Percentiles rank a stretch among this genome's conserved stretches.
Evolutionary conservation across 1,140 invertebrate genomes (phyloP).

Genomic region (Sarcophaga peregrina): DNA sequence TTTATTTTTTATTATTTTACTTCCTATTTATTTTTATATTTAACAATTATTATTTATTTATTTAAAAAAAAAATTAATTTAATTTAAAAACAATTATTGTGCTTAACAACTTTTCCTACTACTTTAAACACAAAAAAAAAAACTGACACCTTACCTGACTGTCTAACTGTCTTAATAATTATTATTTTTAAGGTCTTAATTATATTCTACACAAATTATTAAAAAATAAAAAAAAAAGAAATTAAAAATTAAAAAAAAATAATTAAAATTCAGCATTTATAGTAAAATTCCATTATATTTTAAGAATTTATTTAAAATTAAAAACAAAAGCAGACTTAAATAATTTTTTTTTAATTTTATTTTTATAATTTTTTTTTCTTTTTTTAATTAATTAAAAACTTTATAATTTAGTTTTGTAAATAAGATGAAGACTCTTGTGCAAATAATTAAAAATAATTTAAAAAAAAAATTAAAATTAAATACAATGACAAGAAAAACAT

Average conservation of each 20-base stretch:
- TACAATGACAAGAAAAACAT: neutral
- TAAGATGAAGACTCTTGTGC: constrained; percentile 34
- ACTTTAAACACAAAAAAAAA: too few species aligned
- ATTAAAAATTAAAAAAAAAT: neutral
- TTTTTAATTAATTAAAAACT: constrained; percentile 18
- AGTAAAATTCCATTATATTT: constrained; percentile 22
- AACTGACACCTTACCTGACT: neutral
- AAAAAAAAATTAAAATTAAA: constrained; percentile 24
- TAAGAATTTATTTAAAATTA: neutral
- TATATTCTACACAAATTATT: neutral
- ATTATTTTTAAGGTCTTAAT: constrained; percentile 6
- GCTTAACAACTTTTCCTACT: constrained; percentile 47
- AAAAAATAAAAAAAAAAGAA: neutral
- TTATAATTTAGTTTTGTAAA: constrained; percentile 38
- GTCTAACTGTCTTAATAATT: neutral
- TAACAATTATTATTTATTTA: constrained; percentile 39
- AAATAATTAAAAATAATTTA: constrained; percentile 23
- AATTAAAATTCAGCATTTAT: constrained; percentile 17
- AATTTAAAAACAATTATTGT: constrained; percentile 39
- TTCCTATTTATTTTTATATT: constrained; percentile 40
- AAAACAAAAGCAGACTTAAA: neutral
- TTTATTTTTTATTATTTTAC: constrained; percentile 46
- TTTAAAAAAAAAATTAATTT: constrained; percentile 9
- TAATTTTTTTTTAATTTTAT: neutral
- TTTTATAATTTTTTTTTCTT: constrained; percentile 45